Evolutionary conservation across 2,113 vertebrate species (phyloP).

Genomic region (Nothoprocta perdicaria): DNA sequence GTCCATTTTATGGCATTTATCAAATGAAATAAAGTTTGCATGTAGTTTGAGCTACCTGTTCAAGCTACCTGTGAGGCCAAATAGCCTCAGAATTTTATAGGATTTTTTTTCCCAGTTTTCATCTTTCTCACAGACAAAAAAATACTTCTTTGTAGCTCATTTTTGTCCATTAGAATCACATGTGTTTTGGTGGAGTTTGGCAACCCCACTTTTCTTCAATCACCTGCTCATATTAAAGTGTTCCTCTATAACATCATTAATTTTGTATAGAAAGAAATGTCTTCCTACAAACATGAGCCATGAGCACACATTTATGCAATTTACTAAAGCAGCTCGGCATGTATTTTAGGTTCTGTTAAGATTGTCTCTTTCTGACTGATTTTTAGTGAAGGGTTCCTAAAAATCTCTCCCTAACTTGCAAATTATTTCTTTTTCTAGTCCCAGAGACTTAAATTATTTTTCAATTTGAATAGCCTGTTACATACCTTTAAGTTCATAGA

Average conservation of each 20-base stretch:
- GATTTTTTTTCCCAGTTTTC: neutral
- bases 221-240: neutral
- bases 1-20: neutral
- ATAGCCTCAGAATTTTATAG: neutral
- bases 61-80: neutral
- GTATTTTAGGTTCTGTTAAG: neutral
- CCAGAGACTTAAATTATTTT: neutral
- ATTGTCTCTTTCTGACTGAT: neutral
- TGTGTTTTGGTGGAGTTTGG: neutral
- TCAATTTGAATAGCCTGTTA: neutral
- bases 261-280: neutral
- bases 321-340: neutral
- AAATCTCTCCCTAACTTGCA: constrained; percentile 2
- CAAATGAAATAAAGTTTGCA: neutral
- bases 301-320: neutral
- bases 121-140: neutral
- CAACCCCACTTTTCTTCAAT: neutral
- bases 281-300: neutral
- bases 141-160: neutral
- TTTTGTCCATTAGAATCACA: neutral
- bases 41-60: neutral
- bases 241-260: neutral
- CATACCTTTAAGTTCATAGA: neutral
- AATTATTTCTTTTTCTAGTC: neutral
- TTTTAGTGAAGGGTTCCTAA: constrained; percentile 30